phyloP scores from a whole-genome alignment of 2,888 invertebrate species.

The Diadegma fenestrale region DNA sequence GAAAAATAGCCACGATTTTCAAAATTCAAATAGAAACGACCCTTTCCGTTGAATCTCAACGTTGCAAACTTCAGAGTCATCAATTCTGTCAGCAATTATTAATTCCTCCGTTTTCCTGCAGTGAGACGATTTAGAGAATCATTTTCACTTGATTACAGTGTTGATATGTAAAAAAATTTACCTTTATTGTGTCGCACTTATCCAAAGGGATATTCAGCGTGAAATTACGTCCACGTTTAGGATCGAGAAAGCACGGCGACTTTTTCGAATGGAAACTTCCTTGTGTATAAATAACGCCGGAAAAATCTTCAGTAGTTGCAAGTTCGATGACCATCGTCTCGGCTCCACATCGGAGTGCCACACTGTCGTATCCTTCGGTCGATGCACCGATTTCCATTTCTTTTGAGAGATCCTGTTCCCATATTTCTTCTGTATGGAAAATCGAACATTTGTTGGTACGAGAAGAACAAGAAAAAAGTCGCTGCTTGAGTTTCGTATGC shows the following conservation, averaged over 20 bases:
- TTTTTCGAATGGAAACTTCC: slow-evolving; percentile 87
- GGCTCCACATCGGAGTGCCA: slow-evolving; percentile 87
- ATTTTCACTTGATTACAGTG: neutral
- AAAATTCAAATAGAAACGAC: no score
- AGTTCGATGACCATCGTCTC: slow-evolving; percentile 86
- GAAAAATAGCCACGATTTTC: no score
- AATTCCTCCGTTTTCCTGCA: neutral
- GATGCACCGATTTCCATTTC: slow-evolving; percentile 87
- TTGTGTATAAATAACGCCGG: slow-evolving; percentile 88
- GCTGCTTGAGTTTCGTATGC: neutral
- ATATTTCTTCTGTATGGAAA: slow-evolving; percentile 80
- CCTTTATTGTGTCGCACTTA: slow-evolving; percentile 86
- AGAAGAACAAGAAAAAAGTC: neutral
- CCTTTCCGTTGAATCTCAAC: no score
- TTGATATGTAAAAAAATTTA: slow-evolving; percentile 68
- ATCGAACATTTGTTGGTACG: neutral
- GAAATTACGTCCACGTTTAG: slow-evolving; percentile 84
- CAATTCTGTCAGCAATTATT: neutral
- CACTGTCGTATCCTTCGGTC: slow-evolving; percentile 87
- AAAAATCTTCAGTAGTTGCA: slow-evolving; percentile 87
- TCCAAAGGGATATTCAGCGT: slow-evolving; percentile 87
- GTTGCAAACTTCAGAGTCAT: no score
- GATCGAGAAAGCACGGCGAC: slow-evolving; percentile 87
- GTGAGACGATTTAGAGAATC: neutral
- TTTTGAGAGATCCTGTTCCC: slow-evolving; percentile 86